These are phyloP conservation scores for Pseudolaguvia tuberculata DNA, from an alignment of 2,113 vertebrate species.

Conservation along the genomic window DNA sequence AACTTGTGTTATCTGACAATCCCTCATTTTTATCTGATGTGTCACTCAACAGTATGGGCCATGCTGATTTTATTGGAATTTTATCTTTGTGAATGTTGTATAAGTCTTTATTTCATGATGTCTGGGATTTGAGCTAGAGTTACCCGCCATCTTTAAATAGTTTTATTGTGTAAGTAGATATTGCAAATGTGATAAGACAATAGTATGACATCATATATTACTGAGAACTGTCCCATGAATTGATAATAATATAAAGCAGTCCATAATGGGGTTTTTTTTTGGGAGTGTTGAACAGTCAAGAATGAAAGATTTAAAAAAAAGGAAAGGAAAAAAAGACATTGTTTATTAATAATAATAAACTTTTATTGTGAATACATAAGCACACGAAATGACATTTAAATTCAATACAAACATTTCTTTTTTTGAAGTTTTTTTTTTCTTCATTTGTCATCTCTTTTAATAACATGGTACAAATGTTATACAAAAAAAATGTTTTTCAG, in stretches of 20 bases:
- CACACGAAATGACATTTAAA: slow-evolving; percentile 90
- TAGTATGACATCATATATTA: slow-evolving; percentile 38
- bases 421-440: slow-evolving; percentile 24
- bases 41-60: slow-evolving; percentile 12
- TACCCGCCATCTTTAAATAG: slow-evolving; percentile 17
- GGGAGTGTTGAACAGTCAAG: not conserved
- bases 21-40: slow-evolving; percentile 19
- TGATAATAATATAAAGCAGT: slow-evolving; percentile 27
- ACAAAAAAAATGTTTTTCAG: slow-evolving; percentile 86
- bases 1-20: slow-evolving; percentile 5
- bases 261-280: not conserved
- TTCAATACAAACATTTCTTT: slow-evolving; percentile 87
- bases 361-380: slow-evolving; percentile 99
- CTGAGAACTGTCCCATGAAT: slow-evolving; percentile 13
- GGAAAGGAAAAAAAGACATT: not conserved
- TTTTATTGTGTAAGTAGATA: slow-evolving; percentile 34
- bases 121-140: slow-evolving; percentile 8
- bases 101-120: slow-evolving; percentile 24
- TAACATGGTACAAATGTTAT: slow-evolving; percentile 98
- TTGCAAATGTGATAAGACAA: slow-evolving; percentile 20
- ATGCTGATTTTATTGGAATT: slow-evolving; percentile 26
- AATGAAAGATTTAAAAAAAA: not conserved
- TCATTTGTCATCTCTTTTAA: slow-evolving; percentile 70
- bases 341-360: slow-evolving; percentile 49
- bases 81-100: slow-evolving; percentile 22